A percentile compares a stretch with the other conserved stretches of the same genome.
Conservation (phyloP, 2,888 invertebrate species). For the Nomada hirtipes region DNA sequence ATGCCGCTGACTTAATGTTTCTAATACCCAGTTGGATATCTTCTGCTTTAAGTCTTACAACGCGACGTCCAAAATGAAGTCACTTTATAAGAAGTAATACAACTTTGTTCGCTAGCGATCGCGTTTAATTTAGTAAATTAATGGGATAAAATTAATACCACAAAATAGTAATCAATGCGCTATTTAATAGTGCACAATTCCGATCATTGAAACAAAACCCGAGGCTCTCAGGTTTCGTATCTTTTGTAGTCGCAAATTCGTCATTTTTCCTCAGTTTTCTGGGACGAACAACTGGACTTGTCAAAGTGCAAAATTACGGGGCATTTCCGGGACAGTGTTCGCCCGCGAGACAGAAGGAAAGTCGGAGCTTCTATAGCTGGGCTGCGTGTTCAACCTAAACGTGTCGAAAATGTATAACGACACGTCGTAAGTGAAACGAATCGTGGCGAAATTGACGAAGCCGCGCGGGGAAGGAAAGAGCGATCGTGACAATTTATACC, state of each 20-base stretch:
- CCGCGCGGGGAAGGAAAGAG: not conserved
- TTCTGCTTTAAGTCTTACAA: not conserved
- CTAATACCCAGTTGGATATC: constrained; percentile 5
- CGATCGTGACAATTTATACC: constrained; percentile 23
- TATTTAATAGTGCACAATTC: too few relatives aligned
- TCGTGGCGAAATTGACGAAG: constrained; percentile 14
- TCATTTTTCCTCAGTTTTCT: constrained; percentile 13
- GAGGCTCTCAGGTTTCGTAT: too few relatives aligned
- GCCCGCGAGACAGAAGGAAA: constrained; percentile 46
- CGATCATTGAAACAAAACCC: too few relatives aligned
- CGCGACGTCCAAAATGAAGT: too few relatives aligned
- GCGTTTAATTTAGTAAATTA: too few relatives aligned
- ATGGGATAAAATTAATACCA: too few relatives aligned
- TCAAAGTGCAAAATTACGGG: constrained; percentile 64
- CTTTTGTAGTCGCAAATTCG: too few relatives aligned
- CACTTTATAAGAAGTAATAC: too few relatives aligned
- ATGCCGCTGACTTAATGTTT: constrained; percentile 12
- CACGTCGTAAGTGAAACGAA: not conserved
- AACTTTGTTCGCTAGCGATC: too few relatives aligned
- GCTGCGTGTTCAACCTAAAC: not conserved
- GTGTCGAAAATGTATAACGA: constrained; percentile 17
- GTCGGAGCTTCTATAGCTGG: constrained; percentile 51
- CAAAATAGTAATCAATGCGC: too few relatives aligned
- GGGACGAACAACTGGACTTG: constrained; percentile 55
- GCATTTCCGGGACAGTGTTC: constrained; percentile 56